phyloP scores from a whole-genome alignment of 2,797 vertebrate species.

The Pelobates cultripes region DNA sequence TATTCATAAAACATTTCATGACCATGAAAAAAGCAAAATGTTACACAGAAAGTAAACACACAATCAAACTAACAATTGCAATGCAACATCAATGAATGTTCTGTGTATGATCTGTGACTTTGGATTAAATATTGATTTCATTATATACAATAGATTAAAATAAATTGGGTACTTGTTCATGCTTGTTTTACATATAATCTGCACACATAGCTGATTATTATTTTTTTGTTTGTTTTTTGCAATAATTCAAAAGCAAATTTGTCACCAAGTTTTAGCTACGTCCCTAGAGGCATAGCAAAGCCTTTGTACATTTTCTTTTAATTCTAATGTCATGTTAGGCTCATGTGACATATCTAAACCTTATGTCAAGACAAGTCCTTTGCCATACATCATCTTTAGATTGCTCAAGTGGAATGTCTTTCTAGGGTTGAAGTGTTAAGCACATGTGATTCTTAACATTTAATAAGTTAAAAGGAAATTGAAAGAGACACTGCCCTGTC shows the following conservation, averaged over 20 bases:
- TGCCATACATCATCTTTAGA: constrained; percentile 47
- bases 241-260: not conserved
- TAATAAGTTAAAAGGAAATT: constrained; percentile 39
- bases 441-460: constrained; percentile 46
- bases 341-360: constrained; percentile 48
- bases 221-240: not conserved
- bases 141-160: too few relatives aligned
- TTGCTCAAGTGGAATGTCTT: constrained; percentile 38
- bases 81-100: too few relatives aligned
- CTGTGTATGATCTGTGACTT: too few relatives aligned
- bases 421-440: constrained; percentile 44
- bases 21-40: too few relatives aligned
- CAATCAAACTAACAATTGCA: too few relatives aligned
- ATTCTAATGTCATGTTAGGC: constrained; percentile 39
- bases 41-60: too few relatives aligned
- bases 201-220: too few relatives aligned
- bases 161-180: too few relatives aligned
- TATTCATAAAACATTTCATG: too few relatives aligned
- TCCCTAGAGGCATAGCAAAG: not conserved
- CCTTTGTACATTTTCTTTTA: constrained; percentile 27
- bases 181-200: too few relatives aligned
- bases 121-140: too few relatives aligned
- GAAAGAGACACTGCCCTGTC: constrained; percentile 24
- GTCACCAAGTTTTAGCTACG: not conserved
- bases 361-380: constrained; percentile 30